Base-by-base conservation (phyloP, 2,888 invertebrate genomes). In the Drosophila mulleri region DNA sequence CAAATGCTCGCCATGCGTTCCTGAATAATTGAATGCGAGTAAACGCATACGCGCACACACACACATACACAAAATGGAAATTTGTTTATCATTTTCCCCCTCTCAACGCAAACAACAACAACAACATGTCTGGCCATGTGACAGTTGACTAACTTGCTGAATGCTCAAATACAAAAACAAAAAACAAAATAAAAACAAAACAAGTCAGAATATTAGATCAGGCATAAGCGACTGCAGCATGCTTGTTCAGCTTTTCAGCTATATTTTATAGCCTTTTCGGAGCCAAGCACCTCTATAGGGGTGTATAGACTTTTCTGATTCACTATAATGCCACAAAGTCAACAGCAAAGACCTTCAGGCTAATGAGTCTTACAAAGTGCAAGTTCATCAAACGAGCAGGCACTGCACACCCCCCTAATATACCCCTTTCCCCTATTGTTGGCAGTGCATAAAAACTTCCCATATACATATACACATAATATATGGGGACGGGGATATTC, bases 101-200 rank as follows among this genome's bases (percentile, higher is more conserved):
- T 41, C 47, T 26, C 45, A 60, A 44, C 53, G 37, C 63, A 67
- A 70, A 11, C 41, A 67, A 56, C 62, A 68, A 62, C 52, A 66
- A 44, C 47, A 52, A 42, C 50, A 44, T 65, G 72, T 68, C 50
- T 70, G 59, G 67, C 74, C 70, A 65, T 86, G 85, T 86, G 86
- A 86, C 86, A 86, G 90, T 88, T 90, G 86, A 86, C 90, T 90
- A 86, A 89, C 85, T 90, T 74, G 77, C 77, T 73, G 80, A 71
- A 73, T 72, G 86, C 53, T 57, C 52, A 53, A 64, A 54, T 62
- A 32, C 35, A 41, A 53, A 60, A 52, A 57, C 14, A 29, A 48
- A 63, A 44, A 44, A 5, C 6, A 32, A 32, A 57, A 9, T 42
- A 48, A 62, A 66, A 78, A 64, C 76, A 56, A 44, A 52, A 60